Evolutionary conservation across 2,888 invertebrate genomes (phyloP), one percentile per base, ranked within the genome.

Genomic region (Neoscelio sp.): DNA sequence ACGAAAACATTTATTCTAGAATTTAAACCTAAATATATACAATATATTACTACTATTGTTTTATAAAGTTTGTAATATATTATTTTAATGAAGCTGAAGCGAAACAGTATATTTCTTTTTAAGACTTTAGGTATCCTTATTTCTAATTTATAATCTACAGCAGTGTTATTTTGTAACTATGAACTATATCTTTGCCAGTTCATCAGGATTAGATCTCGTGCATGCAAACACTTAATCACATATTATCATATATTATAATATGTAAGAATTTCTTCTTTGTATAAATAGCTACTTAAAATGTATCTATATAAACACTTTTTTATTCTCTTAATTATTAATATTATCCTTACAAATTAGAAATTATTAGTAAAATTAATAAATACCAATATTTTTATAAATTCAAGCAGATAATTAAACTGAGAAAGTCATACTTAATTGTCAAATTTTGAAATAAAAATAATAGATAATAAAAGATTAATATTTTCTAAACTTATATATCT

Each of bases 201-300:
- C 44, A 60, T 60, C 42, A 44, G 20, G 28, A 44, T 60, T 42
- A 30, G 12, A 60, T 60, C 42, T 44, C 44, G 30, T 44, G 44
- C 44, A 44, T 20, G 44, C 26, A 30, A 60, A 60, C 18, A 60
- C 44, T 30, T 60, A 42, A 60, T 44, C 44, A 60, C 30, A 30
- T 18, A 56, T 56, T 60, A 60, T 30, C 58, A 44, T 44, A 44
- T n/a, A 42, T 60, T 18, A 60, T 60, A 60, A 60, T 60, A 60
- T 60, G 28, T 44, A 60, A 18, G 58, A 44, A 30, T 26, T 7
- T 60, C 44, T 17, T 5, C 10, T 17, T 58, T 52, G 26, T 42
- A 28, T 58, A 58, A 42, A 58, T 42, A 42, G 40, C 28, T 42
- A 58, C 15, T 40, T 10, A 13, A 28, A 28, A 58, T 23, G 28